These are phyloP conservation scores for Abrostola tripartita DNA, from an alignment of 2,888 invertebrate genomes.

Conservation along the genomic window DNA sequence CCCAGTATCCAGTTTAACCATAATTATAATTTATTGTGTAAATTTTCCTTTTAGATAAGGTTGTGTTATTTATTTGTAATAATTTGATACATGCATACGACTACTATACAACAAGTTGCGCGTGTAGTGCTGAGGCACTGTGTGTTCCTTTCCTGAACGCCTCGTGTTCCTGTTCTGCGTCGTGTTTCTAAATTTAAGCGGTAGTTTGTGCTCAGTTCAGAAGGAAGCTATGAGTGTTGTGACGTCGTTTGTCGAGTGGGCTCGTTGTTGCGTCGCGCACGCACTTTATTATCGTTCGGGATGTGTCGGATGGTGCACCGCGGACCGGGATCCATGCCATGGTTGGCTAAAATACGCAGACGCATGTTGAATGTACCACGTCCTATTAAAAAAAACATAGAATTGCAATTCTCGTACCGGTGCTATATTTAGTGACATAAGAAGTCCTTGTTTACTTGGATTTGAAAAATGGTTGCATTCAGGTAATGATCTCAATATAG, in stretches of 20 bases:
- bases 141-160: slow-evolving; percentile 74
- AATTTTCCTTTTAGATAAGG: neutral
- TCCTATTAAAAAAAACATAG: slow-evolving; percentile 63
- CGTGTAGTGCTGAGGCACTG: slow-evolving; percentile 58
- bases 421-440: slow-evolving; percentile 68
- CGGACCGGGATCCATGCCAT: slow-evolving; percentile 53
- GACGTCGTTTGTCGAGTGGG: slow-evolving; percentile 73
- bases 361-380: slow-evolving; percentile 56
- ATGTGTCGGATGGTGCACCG: slow-evolving; percentile 66
- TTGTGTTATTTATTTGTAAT: neutral
- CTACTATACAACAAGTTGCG: slow-evolving; percentile 33
- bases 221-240: slow-evolving; percentile 77
- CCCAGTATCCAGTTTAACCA: neutral
- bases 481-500: slow-evolving; percentile 55
- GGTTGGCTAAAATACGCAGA: slow-evolving; percentile 46
- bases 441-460: slow-evolving; percentile 43
- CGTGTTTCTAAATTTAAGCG: slow-evolving; percentile 85
- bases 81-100: slow-evolving; percentile 1
- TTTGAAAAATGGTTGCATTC: slow-evolving; percentile 56
- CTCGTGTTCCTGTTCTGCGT: slow-evolving; percentile 82
- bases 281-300: slow-evolving; percentile 69
- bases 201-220: slow-evolving; percentile 79
- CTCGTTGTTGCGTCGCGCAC: slow-evolving; percentile 62
- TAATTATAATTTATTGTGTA: neutral
- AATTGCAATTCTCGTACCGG: slow-evolving; percentile 67